Conservation (phyloP, 2,797 vertebrate species). For the Dryobates pubescens region DNA sequence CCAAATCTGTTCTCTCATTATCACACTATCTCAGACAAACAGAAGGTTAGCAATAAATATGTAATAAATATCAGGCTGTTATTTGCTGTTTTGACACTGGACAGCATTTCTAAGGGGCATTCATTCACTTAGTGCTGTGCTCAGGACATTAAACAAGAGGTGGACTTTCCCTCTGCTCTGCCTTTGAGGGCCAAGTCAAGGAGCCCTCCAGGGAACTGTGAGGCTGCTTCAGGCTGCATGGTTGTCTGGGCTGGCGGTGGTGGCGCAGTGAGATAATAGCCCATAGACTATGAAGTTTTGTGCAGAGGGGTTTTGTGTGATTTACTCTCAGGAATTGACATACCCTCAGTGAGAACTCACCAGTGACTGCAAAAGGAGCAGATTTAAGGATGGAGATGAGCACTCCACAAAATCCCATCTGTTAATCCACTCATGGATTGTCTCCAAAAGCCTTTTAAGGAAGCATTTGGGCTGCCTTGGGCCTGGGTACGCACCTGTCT, state of each 20-base stretch:
- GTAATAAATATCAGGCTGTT: neutral
- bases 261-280: neutral
- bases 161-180: neutral
- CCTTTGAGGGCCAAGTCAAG: neutral
- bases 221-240: neutral
- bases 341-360: neutral
- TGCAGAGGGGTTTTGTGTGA: neutral
- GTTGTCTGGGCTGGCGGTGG: neutral
- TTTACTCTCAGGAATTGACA: neutral
- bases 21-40: neutral
- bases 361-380: neutral
- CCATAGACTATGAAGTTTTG: neutral
- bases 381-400: neutral
- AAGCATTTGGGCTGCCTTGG: neutral
- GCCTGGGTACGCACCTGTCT: neutral
- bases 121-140: accelerated
- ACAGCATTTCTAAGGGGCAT: neutral
- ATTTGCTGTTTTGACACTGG: neutral
- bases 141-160: neutral
- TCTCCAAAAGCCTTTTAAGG: slow-evolving; percentile 36
- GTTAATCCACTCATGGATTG: neutral
- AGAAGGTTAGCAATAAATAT: neutral
- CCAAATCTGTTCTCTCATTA: neutral
- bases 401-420: neutral
- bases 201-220: neutral